Base-by-base conservation (phyloP, 2,797 vertebrate genomes). In the Alosa sapidissima region DNA sequence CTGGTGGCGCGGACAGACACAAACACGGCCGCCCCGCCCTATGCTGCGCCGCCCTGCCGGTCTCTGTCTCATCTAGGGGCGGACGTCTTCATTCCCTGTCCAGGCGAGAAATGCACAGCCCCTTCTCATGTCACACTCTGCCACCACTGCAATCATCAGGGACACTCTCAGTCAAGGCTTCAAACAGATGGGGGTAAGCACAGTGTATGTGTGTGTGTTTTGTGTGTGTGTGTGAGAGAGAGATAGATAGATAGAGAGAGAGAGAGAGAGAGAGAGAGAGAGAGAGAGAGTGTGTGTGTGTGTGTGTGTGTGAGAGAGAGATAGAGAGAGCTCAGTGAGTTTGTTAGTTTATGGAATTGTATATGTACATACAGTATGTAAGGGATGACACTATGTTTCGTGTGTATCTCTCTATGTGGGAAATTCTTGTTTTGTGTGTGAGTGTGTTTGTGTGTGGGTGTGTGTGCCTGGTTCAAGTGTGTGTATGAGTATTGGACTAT, bases 71-170 rank as follows among this genome's bases (percentile, higher is more conserved):
- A 62, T 62, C 58, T 62, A n/a, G 58, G 58, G 58, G 16, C 16
- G 21, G 16, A 75, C 41, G 19, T 47, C 72, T 78, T 78, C 47
- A 84, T 58, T 72, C 86, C 68, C 84, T 68, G 85, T 19, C 81
- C 72, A 83, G 60, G 45, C 33, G 84, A 83, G 49, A 87, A 85
- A 68, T 81, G 49, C 68, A 16, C 65, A 82, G 65, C 49, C 36
- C 47, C 81, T 82, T 36, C 45, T 13, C 11, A 82, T 84, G 78
- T 82, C 83, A 82, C 83, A 36, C 81, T 28, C 41, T 82, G 81
- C 51, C 19, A 72, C 84, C n/a, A 55, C 41, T 82, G 19, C 51
- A 41, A 55, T 86, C 82, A 58, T 58, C 41, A 47, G 60, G 58
- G 81, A 82, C 81, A 36, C 65, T 24, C 36, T 33, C 54, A 65